Evolutionary conservation across 1,140 invertebrate genomes (phyloP).

Genomic region (Nasonia giraulti): DNA sequence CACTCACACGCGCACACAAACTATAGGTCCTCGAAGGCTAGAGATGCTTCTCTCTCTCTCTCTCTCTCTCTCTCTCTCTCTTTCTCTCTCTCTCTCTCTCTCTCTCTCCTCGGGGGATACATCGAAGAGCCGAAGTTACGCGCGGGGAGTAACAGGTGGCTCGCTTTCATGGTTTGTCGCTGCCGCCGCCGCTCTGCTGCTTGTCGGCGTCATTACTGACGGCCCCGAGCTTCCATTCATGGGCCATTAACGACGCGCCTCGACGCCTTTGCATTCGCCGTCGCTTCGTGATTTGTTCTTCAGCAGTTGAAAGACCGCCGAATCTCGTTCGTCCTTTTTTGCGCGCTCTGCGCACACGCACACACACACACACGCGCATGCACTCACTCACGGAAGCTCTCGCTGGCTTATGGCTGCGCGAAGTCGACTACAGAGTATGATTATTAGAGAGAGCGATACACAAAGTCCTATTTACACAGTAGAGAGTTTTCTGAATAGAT

Average conservation of each 20-base stretch:
- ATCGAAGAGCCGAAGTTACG: conserved; percentile 15
- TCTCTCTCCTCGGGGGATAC: background rate
- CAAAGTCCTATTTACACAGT: background rate
- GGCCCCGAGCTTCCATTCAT: conserved; percentile 16
- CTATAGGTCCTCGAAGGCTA: background rate
- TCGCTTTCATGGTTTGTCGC: conserved; percentile 54
- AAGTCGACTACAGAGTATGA: background rate
- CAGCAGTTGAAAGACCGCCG: too few species aligned
- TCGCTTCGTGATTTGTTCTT: too few species aligned
- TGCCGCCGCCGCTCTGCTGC: conserved; percentile 13
- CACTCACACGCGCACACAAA: background rate
- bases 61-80: background rate
- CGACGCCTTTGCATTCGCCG: background rate
- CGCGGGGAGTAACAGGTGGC: conserved; percentile 62
- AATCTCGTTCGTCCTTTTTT: too few species aligned
- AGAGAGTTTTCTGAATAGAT: background rate
- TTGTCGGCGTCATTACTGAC: conserved; percentile 18
- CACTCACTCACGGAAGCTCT: too few species aligned
- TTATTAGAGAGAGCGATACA: background rate
- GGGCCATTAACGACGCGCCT: conserved; percentile 7
- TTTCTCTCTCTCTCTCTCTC: too few species aligned
- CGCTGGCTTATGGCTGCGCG: background rate
- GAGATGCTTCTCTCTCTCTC: background rate
- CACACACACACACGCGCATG: too few species aligned
- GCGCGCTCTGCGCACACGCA: too few species aligned